Percentiles rank a stretch among this genome's conserved stretches.
These are phyloP conservation scores for Tachyglossus aculeatus DNA, from an alignment of 2,797 vertebrate species.

Conservation along the genomic window DNA sequence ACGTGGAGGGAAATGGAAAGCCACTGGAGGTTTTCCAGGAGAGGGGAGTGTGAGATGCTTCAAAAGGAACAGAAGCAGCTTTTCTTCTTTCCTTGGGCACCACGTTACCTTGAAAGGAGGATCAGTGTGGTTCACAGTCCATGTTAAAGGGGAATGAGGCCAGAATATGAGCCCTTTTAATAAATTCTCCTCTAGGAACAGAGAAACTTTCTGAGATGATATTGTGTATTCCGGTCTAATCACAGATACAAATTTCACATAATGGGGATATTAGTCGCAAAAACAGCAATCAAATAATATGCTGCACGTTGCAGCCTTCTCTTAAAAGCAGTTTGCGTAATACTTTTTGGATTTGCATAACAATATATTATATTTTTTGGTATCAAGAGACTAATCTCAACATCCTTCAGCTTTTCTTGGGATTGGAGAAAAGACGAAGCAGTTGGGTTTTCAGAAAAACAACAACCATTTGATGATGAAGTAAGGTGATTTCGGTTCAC, in stretches of 20 bases:
- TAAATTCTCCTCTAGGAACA: not conserved
- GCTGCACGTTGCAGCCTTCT: too few relatives aligned
- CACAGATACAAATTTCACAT: too few relatives aligned
- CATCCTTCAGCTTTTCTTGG: not conserved
- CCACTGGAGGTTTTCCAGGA: too few relatives aligned
- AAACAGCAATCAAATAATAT: too few relatives aligned
- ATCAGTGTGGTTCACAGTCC: not conserved
- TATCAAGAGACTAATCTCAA: too few relatives aligned
- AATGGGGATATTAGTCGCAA: too few relatives aligned
- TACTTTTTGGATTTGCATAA: too few relatives aligned
- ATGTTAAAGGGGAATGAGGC: not conserved
- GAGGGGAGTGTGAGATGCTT: not conserved
- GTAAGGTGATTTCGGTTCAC: not conserved
- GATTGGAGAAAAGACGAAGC: not conserved
- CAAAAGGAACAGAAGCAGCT: not conserved
- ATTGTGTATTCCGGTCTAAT: not conserved
- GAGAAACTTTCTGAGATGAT: accelerated
- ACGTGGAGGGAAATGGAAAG: too few relatives aligned
- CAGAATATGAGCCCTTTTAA: too few relatives aligned
- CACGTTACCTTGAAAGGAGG: not conserved
- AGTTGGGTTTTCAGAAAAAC: not conserved
- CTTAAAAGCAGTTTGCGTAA: too few relatives aligned
- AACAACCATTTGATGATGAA: not conserved
- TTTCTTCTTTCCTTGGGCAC: not conserved
- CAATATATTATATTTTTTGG: too few relatives aligned